These are phyloP conservation scores for Drosophila serrata DNA, from an alignment of 1,140 invertebrate genomes.

Conservation along the genomic window DNA sequence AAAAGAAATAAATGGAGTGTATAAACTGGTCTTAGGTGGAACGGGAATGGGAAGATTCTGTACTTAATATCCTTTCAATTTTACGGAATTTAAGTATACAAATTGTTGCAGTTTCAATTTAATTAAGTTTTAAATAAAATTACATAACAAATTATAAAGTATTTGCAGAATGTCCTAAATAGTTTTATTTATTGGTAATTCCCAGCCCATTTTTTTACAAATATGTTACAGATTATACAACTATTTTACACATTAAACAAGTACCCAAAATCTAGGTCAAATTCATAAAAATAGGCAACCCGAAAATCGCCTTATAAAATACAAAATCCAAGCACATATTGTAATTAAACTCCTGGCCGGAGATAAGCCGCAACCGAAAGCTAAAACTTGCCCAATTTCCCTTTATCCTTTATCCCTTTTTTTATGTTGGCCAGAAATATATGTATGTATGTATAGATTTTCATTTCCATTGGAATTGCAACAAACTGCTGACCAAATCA, in stretches of 20 bases:
- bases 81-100: no score
- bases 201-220: background rate
- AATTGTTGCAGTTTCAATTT: background rate
- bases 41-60: no score
- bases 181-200: background rate
- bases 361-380: slow-evolving; percentile 36
- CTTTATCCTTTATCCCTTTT: slow-evolving; percentile 6
- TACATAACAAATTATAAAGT: background rate
- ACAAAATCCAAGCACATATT: slow-evolving; percentile 5
- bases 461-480: slow-evolving; percentile 37
- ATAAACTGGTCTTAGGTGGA: no score
- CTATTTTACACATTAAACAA: background rate
- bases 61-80: background rate
- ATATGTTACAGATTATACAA: no score
- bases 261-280: background rate
- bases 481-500: slow-evolving; percentile 71
- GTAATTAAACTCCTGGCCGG: slow-evolving; percentile 48
- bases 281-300: background rate
- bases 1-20: slow-evolving; percentile 18
- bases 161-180: no score
- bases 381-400: slow-evolving; percentile 43
- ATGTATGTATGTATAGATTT: slow-evolving; percentile 7
- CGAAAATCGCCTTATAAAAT: background rate
- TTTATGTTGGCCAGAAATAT: slow-evolving; percentile 8
- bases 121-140: background rate